Evolutionary conservation across 2,797 vertebrate species (phyloP), one percentile per base, ranked within the genome.

Genomic region (Cuniculus paca): DNA sequence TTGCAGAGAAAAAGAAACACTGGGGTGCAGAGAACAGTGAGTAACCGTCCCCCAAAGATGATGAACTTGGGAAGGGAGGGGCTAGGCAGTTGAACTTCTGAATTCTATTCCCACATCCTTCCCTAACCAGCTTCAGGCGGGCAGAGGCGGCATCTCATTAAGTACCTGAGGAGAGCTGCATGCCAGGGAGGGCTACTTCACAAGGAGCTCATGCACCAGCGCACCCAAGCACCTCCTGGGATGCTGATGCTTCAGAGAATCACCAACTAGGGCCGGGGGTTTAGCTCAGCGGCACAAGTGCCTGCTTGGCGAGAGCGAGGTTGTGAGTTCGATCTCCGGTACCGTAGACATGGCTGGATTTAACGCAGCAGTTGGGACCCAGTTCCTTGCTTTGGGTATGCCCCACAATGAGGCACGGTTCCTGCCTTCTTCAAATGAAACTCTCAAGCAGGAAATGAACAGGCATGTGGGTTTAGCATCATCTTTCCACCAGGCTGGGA

Each of bases 61-160:
- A 60, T 74, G 36, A 81, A 90, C 77, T 84, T 52, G 81, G 68
- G 86, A 88, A 75, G 50, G 86, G 87, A 85, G 80, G 39, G n/a
- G n/a, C 24, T 22, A 70, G 52, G 80, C 22, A 34, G n/a, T 14
- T 54, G 79, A 74, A 82, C 52, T 74, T 86, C 63, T 65, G 60
- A 34, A 50, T 75, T 95, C 52, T 48, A 61, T 93, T 93, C 45
- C 89, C 92, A 75, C 90, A 75, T 91, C 93, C 70, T 95, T 63
- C 36, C 22, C 14, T 17, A 22, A 75, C 86, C 90, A 72, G 45
- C 48, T 83, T 45, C 86, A 80, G 52, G 65, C 74, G 83, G 61
- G 90, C 84, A 92, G 93, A 90, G 75, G 94, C 3, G 26, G 89
- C 77, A 63, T 87, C 80, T 94, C 6, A 42, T 48, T 84, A 81